A percentile compares a stretch with the other conserved stretches of the same genome.
Evolutionary conservation across 2,113 vertebrate genomes (phyloP).

Genomic region (Microcebus tavaratra): DNA sequence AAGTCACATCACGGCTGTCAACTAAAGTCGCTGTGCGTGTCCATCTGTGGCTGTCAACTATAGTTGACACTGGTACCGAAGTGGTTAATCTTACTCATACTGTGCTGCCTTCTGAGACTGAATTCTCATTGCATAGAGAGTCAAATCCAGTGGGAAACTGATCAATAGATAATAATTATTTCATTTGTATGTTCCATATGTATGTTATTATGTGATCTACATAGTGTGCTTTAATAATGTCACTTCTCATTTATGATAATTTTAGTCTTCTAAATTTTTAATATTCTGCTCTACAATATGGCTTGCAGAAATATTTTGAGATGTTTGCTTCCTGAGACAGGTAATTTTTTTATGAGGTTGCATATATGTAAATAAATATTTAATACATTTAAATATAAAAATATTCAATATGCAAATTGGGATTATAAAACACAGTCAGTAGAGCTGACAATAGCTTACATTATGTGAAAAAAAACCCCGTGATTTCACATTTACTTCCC

Average conservation of each 20-base stretch:
- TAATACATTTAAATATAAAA: neutral
- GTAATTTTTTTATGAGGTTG: neutral
- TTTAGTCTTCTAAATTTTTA: neutral
- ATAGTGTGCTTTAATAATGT: neutral
- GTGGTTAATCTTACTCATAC: too few species aligned
- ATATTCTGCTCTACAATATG: neutral
- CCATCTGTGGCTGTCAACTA: too few species aligned
- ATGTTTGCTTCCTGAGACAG: neutral
- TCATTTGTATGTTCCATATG: neutral
- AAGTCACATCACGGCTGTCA: too few species aligned
- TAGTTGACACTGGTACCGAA: too few species aligned
- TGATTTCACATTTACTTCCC: neutral
- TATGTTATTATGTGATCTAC: neutral
- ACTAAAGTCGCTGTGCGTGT: too few species aligned
- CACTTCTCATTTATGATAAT: neutral
- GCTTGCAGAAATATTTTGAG: neutral
- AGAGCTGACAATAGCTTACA: neutral
- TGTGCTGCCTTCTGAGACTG: neutral
- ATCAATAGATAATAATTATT: neutral
- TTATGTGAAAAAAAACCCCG: neutral
- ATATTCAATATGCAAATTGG: neutral
- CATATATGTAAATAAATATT: neutral
- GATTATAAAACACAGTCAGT: neutral
- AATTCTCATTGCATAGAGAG: neutral
- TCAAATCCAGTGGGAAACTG: neutral